Evolutionary conservation across 2,888 invertebrate genomes (phyloP).

Genomic region (Erebia epiphron): DNA sequence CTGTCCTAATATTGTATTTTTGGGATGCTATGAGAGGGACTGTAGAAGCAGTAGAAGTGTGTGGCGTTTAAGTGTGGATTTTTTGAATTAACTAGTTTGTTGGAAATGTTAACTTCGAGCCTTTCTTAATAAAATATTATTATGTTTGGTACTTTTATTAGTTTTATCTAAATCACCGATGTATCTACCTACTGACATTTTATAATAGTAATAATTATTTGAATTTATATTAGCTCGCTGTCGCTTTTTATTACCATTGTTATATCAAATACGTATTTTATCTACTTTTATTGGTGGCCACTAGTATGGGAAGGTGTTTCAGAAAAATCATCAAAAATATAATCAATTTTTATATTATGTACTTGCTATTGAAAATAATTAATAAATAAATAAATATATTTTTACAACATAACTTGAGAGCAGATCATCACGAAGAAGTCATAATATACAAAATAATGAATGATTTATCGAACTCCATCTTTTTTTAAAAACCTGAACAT

Average conservation of each 20-base stretch:
- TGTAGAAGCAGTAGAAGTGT: not conserved
- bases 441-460: not conserved
- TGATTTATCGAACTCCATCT: slow-evolving; percentile 3
- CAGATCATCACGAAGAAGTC: too few species aligned
- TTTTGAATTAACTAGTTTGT: not conserved
- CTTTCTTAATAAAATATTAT: not conserved
- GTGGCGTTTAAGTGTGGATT: not conserved
- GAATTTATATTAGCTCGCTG: not conserved
- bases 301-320: not conserved
- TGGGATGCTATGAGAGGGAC: too few species aligned
- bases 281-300: not conserved
- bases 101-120: not conserved
- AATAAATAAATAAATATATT: too few species aligned
- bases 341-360: not conserved
- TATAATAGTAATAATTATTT: slow-evolving; percentile 8
- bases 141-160: not conserved
- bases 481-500: slow-evolving; percentile 36
- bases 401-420: too few species aligned
- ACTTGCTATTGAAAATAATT: too few species aligned
- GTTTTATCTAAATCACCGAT: not conserved
- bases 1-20: too few species aligned
- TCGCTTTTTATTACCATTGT: not conserved
- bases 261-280: not conserved
- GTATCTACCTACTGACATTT: not conserved
- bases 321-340: not conserved